These are phyloP conservation scores for Xanthia icteritia DNA, from an alignment of 2,888 invertebrate genomes.

Conservation along the genomic window DNA sequence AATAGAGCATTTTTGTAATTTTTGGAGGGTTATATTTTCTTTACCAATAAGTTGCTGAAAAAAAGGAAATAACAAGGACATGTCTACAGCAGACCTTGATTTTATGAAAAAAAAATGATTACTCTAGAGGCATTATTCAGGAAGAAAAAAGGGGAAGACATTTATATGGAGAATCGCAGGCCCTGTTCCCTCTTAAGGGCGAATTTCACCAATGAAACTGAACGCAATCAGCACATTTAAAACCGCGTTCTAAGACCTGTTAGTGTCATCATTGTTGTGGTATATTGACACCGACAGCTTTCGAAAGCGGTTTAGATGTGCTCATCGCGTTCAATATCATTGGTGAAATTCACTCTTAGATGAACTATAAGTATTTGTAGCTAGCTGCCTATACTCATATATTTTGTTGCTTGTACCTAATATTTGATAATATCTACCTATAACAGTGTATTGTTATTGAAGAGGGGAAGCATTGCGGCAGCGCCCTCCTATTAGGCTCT, in stretches of 20 bases:
- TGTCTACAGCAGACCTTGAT: too few relatives aligned
- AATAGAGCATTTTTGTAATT: too few relatives aligned
- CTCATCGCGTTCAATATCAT: background rate
- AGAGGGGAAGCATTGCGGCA: conserved; percentile 39
- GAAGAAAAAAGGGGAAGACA: too few relatives aligned
- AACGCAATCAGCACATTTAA: background rate
- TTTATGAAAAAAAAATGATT: too few relatives aligned
- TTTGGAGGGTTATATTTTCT: too few relatives aligned
- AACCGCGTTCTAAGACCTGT: background rate
- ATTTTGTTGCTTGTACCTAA: background rate
- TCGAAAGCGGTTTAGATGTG: background rate
- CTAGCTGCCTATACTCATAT: background rate
- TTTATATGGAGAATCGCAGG: too few relatives aligned
- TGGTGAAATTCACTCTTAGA: background rate
- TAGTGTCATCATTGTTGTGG: background rate
- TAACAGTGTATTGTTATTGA: conserved; percentile 31
- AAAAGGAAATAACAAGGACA: too few relatives aligned
- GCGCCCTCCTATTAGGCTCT: conserved; percentile 76
- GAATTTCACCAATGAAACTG: background rate
- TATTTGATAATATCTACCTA: background rate
- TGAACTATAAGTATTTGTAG: background rate
- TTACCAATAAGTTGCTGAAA: too few relatives aligned
- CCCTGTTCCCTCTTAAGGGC: too few relatives aligned
- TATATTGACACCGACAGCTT: background rate
- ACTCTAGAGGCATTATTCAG: too few relatives aligned